phyloP scores from a whole-genome alignment of 1,140 invertebrate species.

The Heterodera schachtii region DNA sequence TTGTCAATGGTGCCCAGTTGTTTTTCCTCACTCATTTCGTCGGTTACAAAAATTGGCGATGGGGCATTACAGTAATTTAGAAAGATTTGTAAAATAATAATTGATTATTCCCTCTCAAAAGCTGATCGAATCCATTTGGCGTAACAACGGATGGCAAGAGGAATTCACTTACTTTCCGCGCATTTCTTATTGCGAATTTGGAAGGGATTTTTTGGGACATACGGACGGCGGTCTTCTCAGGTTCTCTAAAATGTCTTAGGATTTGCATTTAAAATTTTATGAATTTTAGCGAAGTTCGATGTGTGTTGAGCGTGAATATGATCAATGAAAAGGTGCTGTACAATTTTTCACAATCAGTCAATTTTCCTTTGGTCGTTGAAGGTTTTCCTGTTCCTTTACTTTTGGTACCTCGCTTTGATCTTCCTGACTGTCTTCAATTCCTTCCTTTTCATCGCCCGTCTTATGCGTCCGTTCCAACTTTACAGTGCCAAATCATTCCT shows the following conservation, averaged over 20 bases:
- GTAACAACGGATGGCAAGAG: slow-evolving; percentile 8
- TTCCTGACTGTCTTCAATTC: not conserved
- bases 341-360: not conserved
- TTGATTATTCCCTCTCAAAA: not conserved
- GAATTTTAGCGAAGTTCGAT: slow-evolving; percentile 10
- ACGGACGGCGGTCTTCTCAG: slow-evolving; percentile 5
- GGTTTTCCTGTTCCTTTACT: slow-evolving; percentile 28
- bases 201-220: slow-evolving; percentile 25
- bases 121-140: slow-evolving; percentile 10
- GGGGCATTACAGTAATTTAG: slow-evolving; percentile 16
- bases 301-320: slow-evolving; percentile 24
- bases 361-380: not conserved
- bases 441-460: not conserved
- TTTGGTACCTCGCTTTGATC: slow-evolving; percentile 19
- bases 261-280: too few species aligned
- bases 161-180: slow-evolving; percentile 23
- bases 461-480: slow-evolving; percentile 10
- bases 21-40: slow-evolving; percentile 21
- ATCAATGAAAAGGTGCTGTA: slow-evolving; percentile 27
- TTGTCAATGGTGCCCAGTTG: slow-evolving; percentile 10
- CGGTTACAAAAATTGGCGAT: slow-evolving; percentile 20
- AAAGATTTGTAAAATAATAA: too few species aligned
- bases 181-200: slow-evolving; percentile 12
- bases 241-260: not conserved
- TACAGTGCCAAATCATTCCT: slow-evolving; percentile 2